Base-by-base conservation (phyloP, 2,888 invertebrate genomes). In the Lasius platythorax region DNA sequence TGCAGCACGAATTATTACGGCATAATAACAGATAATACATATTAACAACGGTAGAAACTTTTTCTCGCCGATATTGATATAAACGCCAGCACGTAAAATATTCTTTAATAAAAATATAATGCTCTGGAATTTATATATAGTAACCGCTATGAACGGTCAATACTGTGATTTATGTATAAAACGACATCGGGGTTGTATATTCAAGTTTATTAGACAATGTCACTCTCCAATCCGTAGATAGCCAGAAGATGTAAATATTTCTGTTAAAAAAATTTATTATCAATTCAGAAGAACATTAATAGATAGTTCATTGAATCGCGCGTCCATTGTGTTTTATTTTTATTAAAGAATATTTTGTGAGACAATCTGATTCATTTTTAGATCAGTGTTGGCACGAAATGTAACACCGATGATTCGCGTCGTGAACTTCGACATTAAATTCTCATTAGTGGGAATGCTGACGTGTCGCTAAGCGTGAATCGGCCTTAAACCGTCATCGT, bases 401-500 rank as follows among this genome's bases (percentile, higher is more conserved):
- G 28, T 61, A 8, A 9, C 6, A 23, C 3, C n/a, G 23, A 46
- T 46, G 8, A 70, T 37, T 12, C 46, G 2, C 12, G 23, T 9
- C 5, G 15, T n/a, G 33, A 43, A n/a, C 9, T 68, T n/a, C 1
- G 40, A 63, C 23, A 37, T 81, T 28, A 73, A n/a, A 46, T 73
- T 46, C 46, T 63, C 46, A n/a, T 81, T 56, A 78, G 23, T 50
- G 61, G 37, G n/a, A 63, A 33, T 61, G 28, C 11, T 46, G 79
- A 61, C 43, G 58, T 23, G 46, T 33, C 6, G 61, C 12, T 46
- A 46, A 61, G 79, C 33, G 61, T 46, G 79, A 61, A 37, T 73
- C 73, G 46, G 79, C 79, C 73, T 81, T 90, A 90, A 90, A 85
- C 89, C 87, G 70, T 83, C 85, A 53, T 68, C 85, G 85, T 64